Base-by-base conservation (phyloP, 2,113 vertebrate genomes). In the Fregata magnificens region DNA sequence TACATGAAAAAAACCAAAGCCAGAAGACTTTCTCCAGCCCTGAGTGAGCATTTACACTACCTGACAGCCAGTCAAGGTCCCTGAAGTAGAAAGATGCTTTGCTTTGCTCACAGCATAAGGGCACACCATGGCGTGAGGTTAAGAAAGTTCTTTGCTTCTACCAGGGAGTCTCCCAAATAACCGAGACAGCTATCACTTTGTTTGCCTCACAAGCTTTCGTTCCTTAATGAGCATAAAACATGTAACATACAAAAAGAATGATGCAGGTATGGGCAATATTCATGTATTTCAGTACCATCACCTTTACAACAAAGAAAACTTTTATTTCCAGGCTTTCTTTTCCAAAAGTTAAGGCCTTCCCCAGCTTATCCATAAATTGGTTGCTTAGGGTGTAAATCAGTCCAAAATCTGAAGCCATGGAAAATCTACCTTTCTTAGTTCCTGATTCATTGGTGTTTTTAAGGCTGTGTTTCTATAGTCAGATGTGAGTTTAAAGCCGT, bases 71-170 rank as follows among this genome's bases (percentile, higher is more conserved):
- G 7, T 24, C n/a, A 9, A 21, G 5, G 53, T 58, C 47, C 7
- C 19, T 62, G 21, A 40, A 38, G 6, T 2, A 10, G 18, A 18
- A 61, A 20, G 24, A 56, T 10, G 8, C 18, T 87, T 78, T 31
- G 5, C 36, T 95, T 78, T 78, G 13, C 34, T 71, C 47, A 31
- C 7, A 47, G 10, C 29, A 13, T 16, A 17, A 31, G 11, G 1
- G 5, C 26, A 2, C 4, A 1, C 44, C 20, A 3, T 7, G 18
- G 24, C 16, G 20, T 1, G 2, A 49, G 5, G 32, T 12, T 67
- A 19, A n/a, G n/a, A 36, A 32, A 56, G 13, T 7, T 44, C 44
- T 87, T 59, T 20, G 10, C 31, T 49, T 63, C 82, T n/a, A 10
- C 10, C 42, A 22, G 17, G 40, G 32, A 42, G 19, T 40, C 26